phyloP scores from a whole-genome alignment of 2,797 vertebrate genomes.

The Alfaro cultratus region DNA sequence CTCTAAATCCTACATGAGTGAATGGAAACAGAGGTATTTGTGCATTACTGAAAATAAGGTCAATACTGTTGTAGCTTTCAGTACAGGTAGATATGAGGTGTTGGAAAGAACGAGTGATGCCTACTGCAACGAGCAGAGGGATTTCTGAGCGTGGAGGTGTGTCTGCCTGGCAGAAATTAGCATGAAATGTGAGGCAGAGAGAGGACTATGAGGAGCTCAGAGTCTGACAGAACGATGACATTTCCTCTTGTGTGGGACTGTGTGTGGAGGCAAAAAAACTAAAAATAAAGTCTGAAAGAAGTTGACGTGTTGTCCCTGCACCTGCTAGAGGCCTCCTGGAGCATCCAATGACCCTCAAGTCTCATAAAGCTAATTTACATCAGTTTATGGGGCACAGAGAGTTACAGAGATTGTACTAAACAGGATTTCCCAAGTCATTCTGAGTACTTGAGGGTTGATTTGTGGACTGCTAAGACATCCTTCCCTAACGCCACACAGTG shows the following conservation, averaged over 20 bases:
- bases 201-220: constrained; percentile 23
- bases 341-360: constrained; percentile 25
- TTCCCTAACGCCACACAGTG: constrained; percentile 63
- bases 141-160: constrained; percentile 62
- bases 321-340: constrained; percentile 38
- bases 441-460: constrained; percentile 23
- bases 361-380: constrained; percentile 48
- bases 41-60: constrained; percentile 57
- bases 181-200: constrained; percentile 40
- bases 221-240: constrained; percentile 9
- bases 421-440: constrained; percentile 23
- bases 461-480: constrained; percentile 21
- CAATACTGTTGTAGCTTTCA: constrained; percentile 79
- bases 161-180: constrained; percentile 60
- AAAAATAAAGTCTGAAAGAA: not conserved
- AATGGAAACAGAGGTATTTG: constrained; percentile 71
- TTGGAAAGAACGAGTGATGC: constrained; percentile 22
- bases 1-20: constrained; percentile 31
- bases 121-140: constrained; percentile 20
- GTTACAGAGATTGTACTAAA: constrained; percentile 46
- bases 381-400: constrained; percentile 29
- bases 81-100: constrained; percentile 72
- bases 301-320: constrained; percentile 12
- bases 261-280: not conserved
- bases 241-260: constrained; percentile 10